These are phyloP conservation scores for Salvelinus namaycush DNA, from an alignment of 2,113 vertebrate species.

Conservation along the genomic window DNA sequence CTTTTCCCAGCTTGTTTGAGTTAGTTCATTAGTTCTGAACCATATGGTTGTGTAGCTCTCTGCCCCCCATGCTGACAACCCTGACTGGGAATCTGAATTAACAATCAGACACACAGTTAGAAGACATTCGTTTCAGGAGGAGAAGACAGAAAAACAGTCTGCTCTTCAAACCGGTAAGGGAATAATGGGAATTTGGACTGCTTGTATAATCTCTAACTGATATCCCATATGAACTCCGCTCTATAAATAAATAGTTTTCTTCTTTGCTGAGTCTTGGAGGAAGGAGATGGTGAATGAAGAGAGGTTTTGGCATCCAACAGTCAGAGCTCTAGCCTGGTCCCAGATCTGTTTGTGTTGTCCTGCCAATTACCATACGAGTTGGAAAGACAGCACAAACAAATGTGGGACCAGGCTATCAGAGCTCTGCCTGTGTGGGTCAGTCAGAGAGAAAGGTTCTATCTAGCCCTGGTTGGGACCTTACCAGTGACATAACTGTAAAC, in stretches of 20 bases:
- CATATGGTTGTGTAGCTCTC: conserved; percentile 49
- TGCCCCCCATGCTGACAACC: neutral
- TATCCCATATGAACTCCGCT: conserved; percentile 30
- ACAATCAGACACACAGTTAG: neutral
- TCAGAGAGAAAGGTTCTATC: conserved; percentile 26
- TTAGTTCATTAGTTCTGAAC: conserved; percentile 52
- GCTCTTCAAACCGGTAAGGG: conserved; percentile 5
- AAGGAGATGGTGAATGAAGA: conserved; percentile 5
- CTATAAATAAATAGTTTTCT: conserved; percentile 43
- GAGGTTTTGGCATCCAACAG: conserved; percentile 35
- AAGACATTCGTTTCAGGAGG: neutral
- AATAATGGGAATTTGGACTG: neutral
- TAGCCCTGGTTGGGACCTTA: conserved; percentile 28
- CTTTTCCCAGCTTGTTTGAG: conserved; percentile 23
- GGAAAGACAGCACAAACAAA: too few species aligned
- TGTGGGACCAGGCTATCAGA: too few species aligned
- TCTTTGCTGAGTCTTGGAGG: conserved; percentile 32
- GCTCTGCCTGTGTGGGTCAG: conserved; percentile 30
- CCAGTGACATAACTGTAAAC: conserved; percentile 19
- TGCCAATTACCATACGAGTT: too few species aligned
- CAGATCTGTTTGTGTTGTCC: too few species aligned
- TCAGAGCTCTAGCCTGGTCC: neutral
- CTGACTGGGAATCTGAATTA: neutral
- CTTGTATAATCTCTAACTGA: conserved; percentile 17
- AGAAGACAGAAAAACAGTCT: neutral